A percentile compares a stretch with the other conserved stretches of the same genome.
phyloP scores from a whole-genome alignment of 2,797 vertebrate species.

The Acipenser oxyrinchus region DNA sequence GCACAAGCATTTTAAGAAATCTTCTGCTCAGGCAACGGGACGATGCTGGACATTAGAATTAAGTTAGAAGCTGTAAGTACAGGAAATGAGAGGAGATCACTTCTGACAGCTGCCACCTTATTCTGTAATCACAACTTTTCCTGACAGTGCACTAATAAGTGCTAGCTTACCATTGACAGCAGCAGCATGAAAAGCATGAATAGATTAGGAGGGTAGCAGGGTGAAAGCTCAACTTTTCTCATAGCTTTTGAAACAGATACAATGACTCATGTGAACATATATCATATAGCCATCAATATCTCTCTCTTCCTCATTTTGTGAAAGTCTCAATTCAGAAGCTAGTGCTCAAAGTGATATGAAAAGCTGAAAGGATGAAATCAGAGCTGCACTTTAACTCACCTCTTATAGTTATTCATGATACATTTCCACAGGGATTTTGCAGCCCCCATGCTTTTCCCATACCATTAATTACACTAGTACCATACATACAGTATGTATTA shows the following conservation, averaged over 20 bases:
- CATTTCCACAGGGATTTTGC: too few relatives aligned
- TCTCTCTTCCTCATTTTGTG: background rate
- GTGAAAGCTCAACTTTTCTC: constrained; percentile 1
- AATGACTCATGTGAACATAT: background rate
- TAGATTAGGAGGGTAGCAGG: background rate
- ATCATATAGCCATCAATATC: constrained; percentile 1
- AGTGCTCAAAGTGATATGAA: background rate
- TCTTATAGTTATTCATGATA: too few relatives aligned
- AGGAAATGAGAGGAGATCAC: constrained; percentile 6
- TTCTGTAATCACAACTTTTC: constrained; percentile 7
- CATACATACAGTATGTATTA: too few relatives aligned
- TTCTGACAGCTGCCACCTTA: constrained; percentile 15
- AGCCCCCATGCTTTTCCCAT: too few relatives aligned
- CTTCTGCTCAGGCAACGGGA: constrained; percentile 3
- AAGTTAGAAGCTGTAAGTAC: constrained; percentile 9
- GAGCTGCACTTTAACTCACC: background rate
- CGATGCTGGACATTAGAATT: constrained; percentile 7
- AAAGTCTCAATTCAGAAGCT: background rate
- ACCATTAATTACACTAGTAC: too few relatives aligned
- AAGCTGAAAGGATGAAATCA: background rate
- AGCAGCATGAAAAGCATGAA: background rate
- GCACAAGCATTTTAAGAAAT: constrained; percentile 1
- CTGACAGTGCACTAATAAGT: constrained; percentile 9
- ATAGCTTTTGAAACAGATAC: background rate
- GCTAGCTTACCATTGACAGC: constrained; percentile 7